Conservation (phyloP, 2,113 vertebrate species). For the Heterotis niloticus region DNA sequence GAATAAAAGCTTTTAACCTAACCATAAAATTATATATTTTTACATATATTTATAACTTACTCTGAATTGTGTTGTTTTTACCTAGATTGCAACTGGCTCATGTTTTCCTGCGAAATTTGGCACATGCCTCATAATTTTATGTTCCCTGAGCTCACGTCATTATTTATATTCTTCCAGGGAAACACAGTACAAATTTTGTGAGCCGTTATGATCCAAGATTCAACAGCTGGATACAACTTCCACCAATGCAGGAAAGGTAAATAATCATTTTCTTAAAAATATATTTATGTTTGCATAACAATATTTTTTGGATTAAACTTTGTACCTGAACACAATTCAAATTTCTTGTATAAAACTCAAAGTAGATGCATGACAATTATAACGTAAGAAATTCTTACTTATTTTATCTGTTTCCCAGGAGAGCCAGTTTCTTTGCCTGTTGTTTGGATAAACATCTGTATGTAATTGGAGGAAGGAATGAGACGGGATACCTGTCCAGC, state of each 20-base stretch:
- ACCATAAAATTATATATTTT: too few species aligned
- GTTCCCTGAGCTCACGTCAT: neutral
- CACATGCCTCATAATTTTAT: too few species aligned
- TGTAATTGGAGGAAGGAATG: slow-evolving; percentile 93
- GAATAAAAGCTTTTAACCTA: too few species aligned
- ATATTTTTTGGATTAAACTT: too few species aligned
- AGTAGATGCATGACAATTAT: too few species aligned
- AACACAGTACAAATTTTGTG: slow-evolving; percentile 98
- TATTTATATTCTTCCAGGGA: slow-evolving; percentile 67
- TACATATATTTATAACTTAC: too few species aligned
- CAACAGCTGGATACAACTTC: slow-evolving; percentile 99
- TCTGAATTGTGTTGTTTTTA: too few species aligned
- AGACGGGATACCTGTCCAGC: slow-evolving; percentile 93
- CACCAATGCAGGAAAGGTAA: slow-evolving; percentile 98
- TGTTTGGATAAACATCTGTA: slow-evolving; percentile 94
- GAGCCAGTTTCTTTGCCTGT: slow-evolving; percentile 98
- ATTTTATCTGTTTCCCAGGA: slow-evolving; percentile 63
- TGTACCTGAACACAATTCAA: too few species aligned
- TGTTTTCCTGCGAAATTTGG: too few species aligned
- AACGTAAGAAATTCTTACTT: neutral
- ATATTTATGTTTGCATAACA: neutral
- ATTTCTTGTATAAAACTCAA: neutral
- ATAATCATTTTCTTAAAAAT: neutral
- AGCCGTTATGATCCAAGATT: slow-evolving; percentile 98
- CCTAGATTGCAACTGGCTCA: too few species aligned